Base-by-base conservation (phyloP, 2,888 invertebrate species). In the Drosophila rubida region DNA sequence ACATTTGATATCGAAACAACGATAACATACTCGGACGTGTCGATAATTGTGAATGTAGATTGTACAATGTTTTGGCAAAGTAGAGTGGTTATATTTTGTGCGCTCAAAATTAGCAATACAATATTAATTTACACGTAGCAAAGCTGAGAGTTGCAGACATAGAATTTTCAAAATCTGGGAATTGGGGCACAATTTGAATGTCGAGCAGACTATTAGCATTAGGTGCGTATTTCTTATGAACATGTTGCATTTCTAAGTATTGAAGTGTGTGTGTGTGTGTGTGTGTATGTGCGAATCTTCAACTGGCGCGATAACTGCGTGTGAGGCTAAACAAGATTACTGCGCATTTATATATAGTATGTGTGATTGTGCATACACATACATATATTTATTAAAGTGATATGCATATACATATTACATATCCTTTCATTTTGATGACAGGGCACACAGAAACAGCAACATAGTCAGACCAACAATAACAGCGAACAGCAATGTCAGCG, bases 311-410 rank as follows among this genome's bases (percentile, higher is more conserved):
- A 57, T 71, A 67, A 45, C 50, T n/a, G n/a, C n/a, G n/a, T n/a
- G n/a, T n/a, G n/a, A n/a, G n/a, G n/a, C n/a, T 60, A 53, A 30
- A 14, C 22, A 22, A 55, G 58, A 62, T 65, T 63, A 77, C 55
- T 77, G 75, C 76, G 76, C 71, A 77, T 64, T 76, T 71, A 49
- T 53, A 51, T 46, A 59, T 11, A 55, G 4, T 37, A 30, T 30
- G n/a, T 61, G 8, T 37, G 35, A 25, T 16, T 32, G 8, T 23
- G 7, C 23, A 55, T 50, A 30, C 11, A 44, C 14, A 37, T 39
- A 1, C 30, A 27, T 22, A 19, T 16, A 30, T 30, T 25, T 2
- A 6, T 19, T 19, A 1, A 19, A 19, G 14, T 30, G 50, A 53
- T 64, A 13, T 19, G 51, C 32, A 61, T 51, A 32, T 57, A 54